Base-by-base conservation (phyloP, 2,888 invertebrate genomes). In the Acrobasis consociella region DNA sequence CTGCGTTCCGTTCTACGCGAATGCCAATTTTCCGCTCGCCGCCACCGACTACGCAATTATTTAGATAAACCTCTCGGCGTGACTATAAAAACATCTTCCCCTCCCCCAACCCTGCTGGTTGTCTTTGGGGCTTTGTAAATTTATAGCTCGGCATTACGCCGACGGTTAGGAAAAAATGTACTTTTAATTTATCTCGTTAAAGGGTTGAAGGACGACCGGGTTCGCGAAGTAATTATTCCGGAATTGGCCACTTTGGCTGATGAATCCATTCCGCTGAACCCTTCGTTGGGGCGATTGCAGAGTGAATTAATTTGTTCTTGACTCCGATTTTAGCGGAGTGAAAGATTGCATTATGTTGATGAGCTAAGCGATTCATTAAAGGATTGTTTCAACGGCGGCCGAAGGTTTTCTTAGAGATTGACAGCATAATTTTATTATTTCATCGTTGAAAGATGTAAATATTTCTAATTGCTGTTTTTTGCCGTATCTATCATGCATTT, bases 141-240 rank as follows among this genome's bases (percentile, higher is more conserved):
- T 92, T 92, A 92, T 92, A 79, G 88, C 87, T 77, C 73, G 72
- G 79, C 87, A 89, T 91, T 91, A 91, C 78, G 78, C 83, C 82
- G 82, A 82, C 85, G 88, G 91, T 91, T 90, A 85, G 86, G 86
- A 91, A 92, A 92, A 92, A 92, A 92, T 91, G 88, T 91, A 90
- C 92, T 91, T 92, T 92, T 92, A 92, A 92, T 92, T 92, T 91
- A 91, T 92, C 91, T 91, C 90, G 91, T 91, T 92, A 92, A 92
- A 92, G 92, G 92, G 91, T 92, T 92, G 91, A 91, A 86, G 89
- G 87, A 91, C 91, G 89, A 81, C 80, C 80, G 83, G 91, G 89
- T 87, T 86, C 86, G 89, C 88, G 88, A 81, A 91, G 91, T 91
- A 91, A 92, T 92, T 92, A 91, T 89, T 88, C 89, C 86, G 82